Percentiles rank a stretch among this genome's conserved stretches.
phyloP scores from a whole-genome alignment of 2,888 invertebrate species.

The Tiliacea citrago region DNA sequence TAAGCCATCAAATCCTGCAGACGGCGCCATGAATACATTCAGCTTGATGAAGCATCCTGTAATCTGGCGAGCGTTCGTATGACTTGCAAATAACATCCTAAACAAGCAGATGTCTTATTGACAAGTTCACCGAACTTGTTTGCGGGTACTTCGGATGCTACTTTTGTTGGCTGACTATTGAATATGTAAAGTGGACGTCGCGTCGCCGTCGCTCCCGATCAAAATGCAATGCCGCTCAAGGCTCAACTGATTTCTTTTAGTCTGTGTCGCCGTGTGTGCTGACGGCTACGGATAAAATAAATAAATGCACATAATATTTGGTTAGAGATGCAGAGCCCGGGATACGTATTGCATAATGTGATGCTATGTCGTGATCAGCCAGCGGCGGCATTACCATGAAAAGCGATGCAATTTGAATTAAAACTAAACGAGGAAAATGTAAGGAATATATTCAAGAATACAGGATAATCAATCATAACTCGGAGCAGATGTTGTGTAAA shows the following conservation, averaged over 20 bases:
- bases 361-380: conserved; percentile 73
- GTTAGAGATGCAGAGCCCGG: conserved; percentile 79
- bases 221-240: conserved; percentile 71
- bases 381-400: conserved; percentile 82
- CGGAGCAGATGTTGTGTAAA: conserved; percentile 58
- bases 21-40: conserved; percentile 68
- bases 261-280: conserved; percentile 70
- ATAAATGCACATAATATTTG: conserved; percentile 89
- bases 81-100: conserved; percentile 84
- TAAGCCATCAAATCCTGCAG: conserved; percentile 48
- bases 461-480: conserved; percentile 73
- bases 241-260: conserved; percentile 71
- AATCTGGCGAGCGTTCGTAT: conserved; percentile 69
- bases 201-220: conserved; percentile 70
- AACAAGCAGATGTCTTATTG: conserved; percentile 84
- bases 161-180: conserved; percentile 73
- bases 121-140: conserved; percentile 81
- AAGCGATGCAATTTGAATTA: conserved; percentile 80
- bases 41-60: conserved; percentile 67
- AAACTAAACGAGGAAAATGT: conserved; percentile 68
- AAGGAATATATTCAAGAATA: conserved; percentile 62
- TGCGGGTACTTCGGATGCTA: conserved; percentile 67
- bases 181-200: conserved; percentile 77
- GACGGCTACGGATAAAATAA: conserved; percentile 79
- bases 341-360: conserved; percentile 76